Conservation (phyloP, 2,888 invertebrate species). For the Zaprionus lineosus region DNA sequence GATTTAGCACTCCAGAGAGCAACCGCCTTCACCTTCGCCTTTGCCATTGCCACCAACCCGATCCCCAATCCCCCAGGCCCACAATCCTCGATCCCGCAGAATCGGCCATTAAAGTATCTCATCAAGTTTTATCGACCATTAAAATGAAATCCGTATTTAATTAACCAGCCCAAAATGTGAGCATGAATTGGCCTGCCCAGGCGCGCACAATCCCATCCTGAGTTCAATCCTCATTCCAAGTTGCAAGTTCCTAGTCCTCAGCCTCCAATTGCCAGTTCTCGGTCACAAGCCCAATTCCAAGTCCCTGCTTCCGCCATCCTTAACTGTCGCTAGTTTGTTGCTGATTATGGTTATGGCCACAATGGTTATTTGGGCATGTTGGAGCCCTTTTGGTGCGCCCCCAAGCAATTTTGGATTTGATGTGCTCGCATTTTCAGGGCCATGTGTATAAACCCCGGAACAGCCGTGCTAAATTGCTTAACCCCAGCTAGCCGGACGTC, state of each 20-base stretch:
- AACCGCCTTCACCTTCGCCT: slow-evolving; percentile 3
- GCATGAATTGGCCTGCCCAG: slow-evolving; percentile 80
- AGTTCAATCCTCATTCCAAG: neutral
- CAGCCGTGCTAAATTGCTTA: slow-evolving; percentile 66
- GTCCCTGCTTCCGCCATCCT: neutral
- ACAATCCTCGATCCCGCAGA: neutral
- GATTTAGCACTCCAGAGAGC: slow-evolving; percentile 65
- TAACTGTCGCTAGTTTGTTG: slow-evolving; percentile 38
- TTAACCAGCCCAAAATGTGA: slow-evolving; percentile 81
- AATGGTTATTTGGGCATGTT: slow-evolving; percentile 14
- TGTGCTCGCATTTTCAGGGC: slow-evolving; percentile 2
- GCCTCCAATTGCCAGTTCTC: neutral
- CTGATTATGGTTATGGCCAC: slow-evolving; percentile 39
- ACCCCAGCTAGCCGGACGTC: slow-evolving; percentile 38
- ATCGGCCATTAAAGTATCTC: slow-evolving; percentile 74
- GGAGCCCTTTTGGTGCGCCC: slow-evolving; percentile 2
- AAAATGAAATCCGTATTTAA: slow-evolving; percentile 81
- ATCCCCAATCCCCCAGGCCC: neutral
- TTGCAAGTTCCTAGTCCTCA: neutral
- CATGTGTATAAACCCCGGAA: slow-evolving; percentile 19
- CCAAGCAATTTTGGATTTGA: slow-evolving; percentile 28
- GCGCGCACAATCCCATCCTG: slow-evolving; percentile 47
- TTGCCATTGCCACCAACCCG: neutral
- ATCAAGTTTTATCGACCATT: slow-evolving; percentile 82
- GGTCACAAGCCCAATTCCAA: neutral